Evolutionary conservation across 2,797 vertebrate genomes (phyloP), one percentile per base, ranked within the genome.

Genomic region (Hemibagrus guttatus): DNA sequence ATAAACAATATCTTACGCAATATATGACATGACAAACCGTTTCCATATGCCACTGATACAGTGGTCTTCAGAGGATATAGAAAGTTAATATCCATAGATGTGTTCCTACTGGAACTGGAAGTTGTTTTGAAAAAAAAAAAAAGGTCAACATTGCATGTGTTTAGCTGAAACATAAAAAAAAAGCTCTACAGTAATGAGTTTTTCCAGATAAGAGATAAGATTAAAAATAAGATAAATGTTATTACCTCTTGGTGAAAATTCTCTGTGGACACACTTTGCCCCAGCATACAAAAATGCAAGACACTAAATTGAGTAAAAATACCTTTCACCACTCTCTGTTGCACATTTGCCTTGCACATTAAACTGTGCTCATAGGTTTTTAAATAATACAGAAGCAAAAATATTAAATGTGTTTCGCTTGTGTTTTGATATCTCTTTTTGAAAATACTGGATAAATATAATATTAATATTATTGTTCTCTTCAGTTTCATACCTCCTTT

Each of bases 241-340:
- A 68, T 52, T 63, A 49, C 23, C n/a, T 68, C n/a, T 54, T 82
- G 42, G 79, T 64, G 61, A 81, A 80, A 81, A 35, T 81, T 82
- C 26, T 66, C 23, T 49, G 9, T 54, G 46, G 19, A 68, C 42
- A 68, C 63, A 52, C 17, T 46, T 66, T 54, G 63, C n/a, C 31
- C 61, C 46, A 82, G 63, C 42, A 31, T 68, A 23, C 17, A 82
- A 82, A 52, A 54, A 81, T 63, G 14, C 35, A 63, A 81, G 78
- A 61, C 56, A 42, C 42, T 80, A 80, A 80, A 39, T 46, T 12
- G 12, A 80, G 39, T 16, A 61, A 46, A 74, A 81, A 23, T 59
- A 42, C 56, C 78, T 80, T 42, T 61, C 35, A 80, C 6, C 78
- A 80, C 31, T 80, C 54, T 79, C 56, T 63, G 23, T 46, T 63